Percentiles rank a stretch among this genome's conserved stretches.
Evolutionary conservation across 2,113 vertebrate genomes (phyloP).

Genomic region (Piaya cayana): DNA sequence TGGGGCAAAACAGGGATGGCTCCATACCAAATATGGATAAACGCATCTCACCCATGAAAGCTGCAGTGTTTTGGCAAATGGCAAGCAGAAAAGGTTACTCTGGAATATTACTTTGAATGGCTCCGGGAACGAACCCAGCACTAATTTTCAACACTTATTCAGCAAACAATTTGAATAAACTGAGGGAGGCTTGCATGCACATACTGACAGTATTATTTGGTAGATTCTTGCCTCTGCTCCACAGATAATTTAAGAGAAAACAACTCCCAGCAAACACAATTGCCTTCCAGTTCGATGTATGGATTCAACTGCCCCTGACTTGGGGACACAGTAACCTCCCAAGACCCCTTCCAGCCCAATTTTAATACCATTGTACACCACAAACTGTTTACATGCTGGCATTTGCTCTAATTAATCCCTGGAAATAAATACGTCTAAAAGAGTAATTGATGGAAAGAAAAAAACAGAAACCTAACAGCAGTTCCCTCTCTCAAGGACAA

Average conservation of each 20-base stretch:
- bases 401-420: slow-evolving; percentile 22
- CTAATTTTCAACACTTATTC: slow-evolving; percentile 34
- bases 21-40: background rate
- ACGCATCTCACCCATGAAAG: background rate
- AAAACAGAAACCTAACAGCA: background rate
- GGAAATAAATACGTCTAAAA: background rate
- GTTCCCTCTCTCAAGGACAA: slow-evolving; percentile 16
- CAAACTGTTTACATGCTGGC: background rate
- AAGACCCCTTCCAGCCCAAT: background rate
- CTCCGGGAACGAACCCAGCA: slow-evolving; percentile 39
- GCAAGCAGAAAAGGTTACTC: background rate
- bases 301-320: background rate
- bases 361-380: background rate
- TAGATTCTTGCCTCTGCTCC: slow-evolving; percentile 13
- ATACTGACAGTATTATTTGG: background rate
- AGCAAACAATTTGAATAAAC: slow-evolving; percentile 9
- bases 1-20: background rate
- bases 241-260: background rate
- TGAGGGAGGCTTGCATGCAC: background rate
- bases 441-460: background rate
- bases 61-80: background rate
- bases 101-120: slow-evolving; percentile 4
- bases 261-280: background rate
- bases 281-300: background rate
- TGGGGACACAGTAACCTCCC: background rate